Evolutionary conservation across 30 jellyfish, hydroid and myxozoan genomes (phyloP).

Genomic region (Turritopsis rubra): DNA sequence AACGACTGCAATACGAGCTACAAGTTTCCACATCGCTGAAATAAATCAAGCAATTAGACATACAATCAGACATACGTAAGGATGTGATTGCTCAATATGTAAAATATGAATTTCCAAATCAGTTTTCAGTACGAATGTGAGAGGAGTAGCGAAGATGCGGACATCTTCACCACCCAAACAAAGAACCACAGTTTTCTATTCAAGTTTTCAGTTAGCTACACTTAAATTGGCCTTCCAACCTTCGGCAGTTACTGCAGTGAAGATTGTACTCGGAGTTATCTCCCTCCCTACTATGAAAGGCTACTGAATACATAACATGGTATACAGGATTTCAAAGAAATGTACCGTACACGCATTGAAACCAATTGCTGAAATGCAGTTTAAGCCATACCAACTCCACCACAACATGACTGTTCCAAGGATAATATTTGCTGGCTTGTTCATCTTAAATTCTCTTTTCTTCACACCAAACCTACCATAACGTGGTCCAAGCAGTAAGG

Average conservation of each 20-base stretch:
- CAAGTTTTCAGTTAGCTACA: too few species aligned
- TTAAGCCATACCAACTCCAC: neutral
- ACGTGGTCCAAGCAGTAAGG: conserved; percentile 3
- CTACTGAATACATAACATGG: neutral
- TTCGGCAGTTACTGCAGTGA: too few species aligned
- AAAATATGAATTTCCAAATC: too few species aligned
- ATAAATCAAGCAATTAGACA: neutral
- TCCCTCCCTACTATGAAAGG: too few species aligned
- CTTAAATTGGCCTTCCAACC: too few species aligned
- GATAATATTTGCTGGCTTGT: neutral
- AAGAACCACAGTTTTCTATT: too few species aligned
- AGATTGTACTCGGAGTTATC: too few species aligned
- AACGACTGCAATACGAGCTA: conserved; percentile 29
- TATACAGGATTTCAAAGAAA: neutral
- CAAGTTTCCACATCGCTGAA: conserved; percentile 21
- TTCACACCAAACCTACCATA: neutral
- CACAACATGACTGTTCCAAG: conserved; percentile 8
- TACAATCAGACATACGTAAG: too few species aligned
- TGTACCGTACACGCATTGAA: neutral
- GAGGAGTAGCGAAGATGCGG: too few species aligned
- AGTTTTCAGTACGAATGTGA: too few species aligned
- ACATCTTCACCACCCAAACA: too few species aligned
- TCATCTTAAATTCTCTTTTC: neutral
- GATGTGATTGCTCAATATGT: too few species aligned
- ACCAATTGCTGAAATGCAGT: neutral